Base-by-base conservation (phyloP, 2,113 vertebrate genomes). In the Xerus inauris region DNA sequence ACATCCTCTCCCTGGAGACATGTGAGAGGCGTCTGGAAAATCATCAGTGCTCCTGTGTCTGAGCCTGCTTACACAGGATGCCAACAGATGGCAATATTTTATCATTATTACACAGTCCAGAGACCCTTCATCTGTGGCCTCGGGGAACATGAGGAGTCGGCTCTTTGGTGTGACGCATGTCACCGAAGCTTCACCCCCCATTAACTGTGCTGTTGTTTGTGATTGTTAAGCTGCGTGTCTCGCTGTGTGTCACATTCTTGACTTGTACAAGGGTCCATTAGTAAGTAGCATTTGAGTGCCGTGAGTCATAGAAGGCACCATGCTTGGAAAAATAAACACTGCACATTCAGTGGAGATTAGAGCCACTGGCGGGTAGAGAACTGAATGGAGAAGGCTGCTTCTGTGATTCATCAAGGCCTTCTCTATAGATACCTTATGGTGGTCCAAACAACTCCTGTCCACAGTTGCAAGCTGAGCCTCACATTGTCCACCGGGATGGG, bases 1-100 rank as follows among this genome's bases (percentile, higher is more conserved):
- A 94, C 76, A 87, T 96, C 67, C 80, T 87, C 49, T 95, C 85
- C 8, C 89, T 62, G n/a, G 51, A 89, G 87, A 92, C 73, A 95
- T 3, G 76, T 4, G 72, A 96, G 91, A 79, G 54, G 64, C 89
- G 80, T 54, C 94, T 95, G 87, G 28, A 89, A 94, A 81, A 88
- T 85, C 94, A 91, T 28, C 87, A 26, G 24, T 26, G 59, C 59
- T 62, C 59, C 59, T 28, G 72, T 73, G 19, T 86, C 14, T 40
- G 89, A 91, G 69, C 79, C 98, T 98, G 91, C 97, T 89, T 82
- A 97, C 95, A 72, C 95, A 98, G 96, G 92, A 94, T 98, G 98
- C 98, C 98, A 98, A 99, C 98, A 99, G 98, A 98, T 98, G 98
- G 98, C 98, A 98, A 98, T 98, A 98, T 98, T 98, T 98, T 98